Evolutionary conservation across 1,140 invertebrate species (phyloP).

Genomic region (Brachionus koreanus): DNA sequence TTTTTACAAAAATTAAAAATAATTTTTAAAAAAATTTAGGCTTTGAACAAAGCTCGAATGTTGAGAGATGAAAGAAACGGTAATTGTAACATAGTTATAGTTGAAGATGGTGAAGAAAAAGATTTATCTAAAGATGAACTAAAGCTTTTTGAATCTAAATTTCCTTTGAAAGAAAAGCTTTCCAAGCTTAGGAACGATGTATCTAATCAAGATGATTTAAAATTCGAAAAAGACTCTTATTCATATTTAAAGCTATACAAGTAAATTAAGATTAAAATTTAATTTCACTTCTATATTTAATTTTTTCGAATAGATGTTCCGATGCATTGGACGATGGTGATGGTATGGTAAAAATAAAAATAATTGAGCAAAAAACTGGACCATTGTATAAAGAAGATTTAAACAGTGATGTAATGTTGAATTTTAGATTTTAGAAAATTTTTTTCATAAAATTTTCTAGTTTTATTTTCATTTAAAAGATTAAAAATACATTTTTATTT

Average conservation of each 20-base stretch:
- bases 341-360: conserved; percentile 62
- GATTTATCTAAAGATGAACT: conserved; percentile 65
- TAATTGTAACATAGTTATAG: conserved; percentile 65
- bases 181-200: not conserved
- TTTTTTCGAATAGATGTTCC: not conserved
- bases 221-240: conserved; percentile 17
- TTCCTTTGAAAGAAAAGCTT: conserved; percentile 21
- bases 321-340: not conserved
- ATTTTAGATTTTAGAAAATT: not conserved
- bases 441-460: conserved; percentile 24
- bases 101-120: conserved; percentile 80
- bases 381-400: conserved; percentile 75
- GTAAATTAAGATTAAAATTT: not conserved
- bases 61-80: conserved; percentile 47
- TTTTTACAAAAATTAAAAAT: not conserved
- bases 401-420: conserved; percentile 64
- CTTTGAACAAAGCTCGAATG: conserved; percentile 73
- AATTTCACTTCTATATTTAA: not conserved
- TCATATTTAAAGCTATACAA: conserved; percentile 26
- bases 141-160: conserved; percentile 34
- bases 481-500: conserved; percentile 58
- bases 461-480: conserved; percentile 20
- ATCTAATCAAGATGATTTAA: conserved; percentile 7
- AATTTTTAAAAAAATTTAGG: conserved; percentile 61
- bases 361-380: conserved; percentile 79